Percentiles rank a stretch among this genome's conserved stretches.
Conservation (phyloP, 92 coral and sea anemone genomes). For the Umimayanthus chanpuru region DNA sequence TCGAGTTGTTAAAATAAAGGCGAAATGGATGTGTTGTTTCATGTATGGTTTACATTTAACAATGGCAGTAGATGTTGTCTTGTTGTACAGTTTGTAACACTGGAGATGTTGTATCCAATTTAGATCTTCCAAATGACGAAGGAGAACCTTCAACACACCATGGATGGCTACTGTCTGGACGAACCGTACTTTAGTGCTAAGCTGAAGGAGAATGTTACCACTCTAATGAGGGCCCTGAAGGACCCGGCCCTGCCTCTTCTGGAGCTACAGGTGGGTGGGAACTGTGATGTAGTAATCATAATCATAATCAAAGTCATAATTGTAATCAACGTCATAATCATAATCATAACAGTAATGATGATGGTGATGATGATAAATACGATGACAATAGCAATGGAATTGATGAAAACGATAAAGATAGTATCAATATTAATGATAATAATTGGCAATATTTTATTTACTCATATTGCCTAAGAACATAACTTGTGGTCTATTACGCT, state of each 20-base stretch:
- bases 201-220: slow-evolving; percentile 71
- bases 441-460: too few relatives aligned
- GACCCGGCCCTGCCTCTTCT: slow-evolving; percentile 92
- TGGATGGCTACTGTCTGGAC: slow-evolving; percentile 86
- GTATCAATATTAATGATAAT: background rate
- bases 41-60: too few relatives aligned
- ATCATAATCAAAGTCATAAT: background rate
- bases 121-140: slow-evolving; percentile 83
- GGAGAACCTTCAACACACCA: slow-evolving; percentile 85
- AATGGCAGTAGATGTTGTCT: background rate
- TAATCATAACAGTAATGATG: background rate
- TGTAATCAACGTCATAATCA: background rate
- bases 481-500: too few relatives aligned
- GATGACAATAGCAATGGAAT: background rate
- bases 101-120: too few relatives aligned
- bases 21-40: too few relatives aligned
- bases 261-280: slow-evolving; percentile 76
- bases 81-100: background rate
- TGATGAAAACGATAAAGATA: background rate
- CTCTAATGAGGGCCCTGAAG: slow-evolving; percentile 73
- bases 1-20: too few relatives aligned
- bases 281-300: background rate
- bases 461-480: too few relatives aligned
- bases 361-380: background rate
- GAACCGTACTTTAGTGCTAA: slow-evolving; percentile 78